A percentile compares a stretch with the other conserved stretches of the same genome.
phyloP scores from a whole-genome alignment of 1,140 invertebrate genomes.

The Drosophila orena region DNA sequence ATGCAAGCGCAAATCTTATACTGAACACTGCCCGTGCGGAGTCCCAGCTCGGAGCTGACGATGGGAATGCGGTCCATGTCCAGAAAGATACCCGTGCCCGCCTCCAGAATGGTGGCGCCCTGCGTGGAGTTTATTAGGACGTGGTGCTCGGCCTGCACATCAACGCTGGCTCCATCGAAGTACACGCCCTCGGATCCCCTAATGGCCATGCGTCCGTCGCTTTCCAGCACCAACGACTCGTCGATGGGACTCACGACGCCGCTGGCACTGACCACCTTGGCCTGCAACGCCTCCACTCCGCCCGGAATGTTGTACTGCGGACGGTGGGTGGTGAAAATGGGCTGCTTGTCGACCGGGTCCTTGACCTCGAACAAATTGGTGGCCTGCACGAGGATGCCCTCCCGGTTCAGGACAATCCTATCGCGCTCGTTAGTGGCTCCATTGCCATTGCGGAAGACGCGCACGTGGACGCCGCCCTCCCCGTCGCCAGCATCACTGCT shows the following conservation, averaged over 20 bases:
- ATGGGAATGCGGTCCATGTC: slow-evolving; percentile 91
- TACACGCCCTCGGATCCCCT: slow-evolving; percentile 88
- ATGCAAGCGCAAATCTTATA: slow-evolving; percentile 95
- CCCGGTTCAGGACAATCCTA: slow-evolving; percentile 86
- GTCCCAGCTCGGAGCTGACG: slow-evolving; percentile 85
- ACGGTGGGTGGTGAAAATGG: slow-evolving; percentile 90
- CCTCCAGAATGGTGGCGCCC: slow-evolving; percentile 90
- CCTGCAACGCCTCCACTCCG: slow-evolving; percentile 88
- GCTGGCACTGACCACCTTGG: slow-evolving; percentile 89
- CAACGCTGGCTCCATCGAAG: slow-evolving; percentile 88
- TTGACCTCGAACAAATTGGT: slow-evolving; percentile 89
- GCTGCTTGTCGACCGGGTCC: slow-evolving; percentile 87
- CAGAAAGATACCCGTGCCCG: slow-evolving; percentile 89
- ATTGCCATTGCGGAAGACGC: slow-evolving; percentile 66
- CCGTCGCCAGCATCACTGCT: slow-evolving; percentile 85
- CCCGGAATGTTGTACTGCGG: slow-evolving; percentile 90
- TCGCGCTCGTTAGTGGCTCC: slow-evolving; percentile 68
- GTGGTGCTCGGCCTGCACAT: slow-evolving; percentile 91
- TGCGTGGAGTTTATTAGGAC: slow-evolving; percentile 92
- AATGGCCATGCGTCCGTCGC: slow-evolving; percentile 81
- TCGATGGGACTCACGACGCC: slow-evolving; percentile 90
- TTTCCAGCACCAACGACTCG: slow-evolving; percentile 88
- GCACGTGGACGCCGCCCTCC: slow-evolving; percentile 53
- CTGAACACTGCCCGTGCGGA: slow-evolving; percentile 86
- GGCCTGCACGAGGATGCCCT: slow-evolving; percentile 88